Conservation (phyloP, 2,113 vertebrate genomes). For the Dermatemys mawii region DNA sequence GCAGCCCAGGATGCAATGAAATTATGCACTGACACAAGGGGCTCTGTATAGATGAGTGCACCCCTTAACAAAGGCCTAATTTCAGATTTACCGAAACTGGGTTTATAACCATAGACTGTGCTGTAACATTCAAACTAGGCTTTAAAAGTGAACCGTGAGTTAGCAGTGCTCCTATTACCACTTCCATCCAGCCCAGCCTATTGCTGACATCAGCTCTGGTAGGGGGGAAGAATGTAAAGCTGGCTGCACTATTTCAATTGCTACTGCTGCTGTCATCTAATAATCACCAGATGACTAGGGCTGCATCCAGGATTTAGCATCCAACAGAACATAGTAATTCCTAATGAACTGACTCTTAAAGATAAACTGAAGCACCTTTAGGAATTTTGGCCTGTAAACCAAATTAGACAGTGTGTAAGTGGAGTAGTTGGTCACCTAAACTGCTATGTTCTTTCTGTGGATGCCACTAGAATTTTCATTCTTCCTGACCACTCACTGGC, state of each 20-base stretch:
- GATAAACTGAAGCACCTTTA: background rate
- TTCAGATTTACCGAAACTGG: slow-evolving; percentile 32
- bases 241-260: background rate
- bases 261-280: background rate
- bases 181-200: background rate
- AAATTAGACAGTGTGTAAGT: background rate
- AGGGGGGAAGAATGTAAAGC: background rate
- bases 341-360: too few relatives aligned
- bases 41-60: background rate
- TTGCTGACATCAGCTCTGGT: background rate
- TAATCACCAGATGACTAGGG: background rate
- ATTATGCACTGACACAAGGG: background rate
- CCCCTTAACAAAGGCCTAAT: background rate
- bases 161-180: background rate
- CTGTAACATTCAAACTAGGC: slow-evolving; percentile 21
- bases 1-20: background rate
- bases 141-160: background rate
- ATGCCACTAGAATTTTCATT: background rate
- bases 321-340: accelerated
- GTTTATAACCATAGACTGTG: slow-evolving; percentile 12
- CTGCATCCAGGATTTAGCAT: background rate
- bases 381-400: background rate
- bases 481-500: background rate
- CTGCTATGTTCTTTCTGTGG: background rate
- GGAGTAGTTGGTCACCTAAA: background rate